Percentiles rank a stretch among this genome's conserved stretches.
Evolutionary conservation across 2,113 vertebrate species (phyloP).

Genomic region (Elgaria multicarinata): DNA sequence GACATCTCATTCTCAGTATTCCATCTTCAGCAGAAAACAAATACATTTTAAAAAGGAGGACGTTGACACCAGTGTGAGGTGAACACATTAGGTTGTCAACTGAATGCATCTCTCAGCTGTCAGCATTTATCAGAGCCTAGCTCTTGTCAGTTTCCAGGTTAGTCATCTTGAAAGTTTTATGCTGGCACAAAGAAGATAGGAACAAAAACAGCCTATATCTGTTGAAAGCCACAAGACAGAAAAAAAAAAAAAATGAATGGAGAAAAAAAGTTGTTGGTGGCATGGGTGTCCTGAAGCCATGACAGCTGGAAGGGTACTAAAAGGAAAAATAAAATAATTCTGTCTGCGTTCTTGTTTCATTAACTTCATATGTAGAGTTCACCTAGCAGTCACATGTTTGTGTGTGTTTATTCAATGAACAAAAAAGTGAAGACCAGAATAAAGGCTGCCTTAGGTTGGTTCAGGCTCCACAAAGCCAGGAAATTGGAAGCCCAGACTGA

Average conservation of each 20-base stretch:
- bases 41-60: conserved; percentile 1
- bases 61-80: fast-evolving
- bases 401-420: neutral
- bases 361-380: conserved; percentile 7
- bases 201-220: neutral
- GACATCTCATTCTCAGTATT: neutral
- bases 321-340: conserved; percentile 48
- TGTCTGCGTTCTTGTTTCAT: conserved; percentile 24
- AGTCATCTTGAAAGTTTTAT: conserved; percentile 41
- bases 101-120: neutral
- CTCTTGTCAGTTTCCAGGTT: conserved; percentile 23
- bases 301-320: conserved; percentile 50
- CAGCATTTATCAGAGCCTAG: neutral
- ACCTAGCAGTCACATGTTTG: neutral
- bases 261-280: conserved; percentile 42
- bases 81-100: conserved; percentile 28
- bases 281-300: conserved; percentile 46
- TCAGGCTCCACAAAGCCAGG: too few species aligned
- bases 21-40: conserved; percentile 27
- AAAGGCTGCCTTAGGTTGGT: too few species aligned
- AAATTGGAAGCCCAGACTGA: too few species aligned
- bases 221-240: conserved; percentile 36
- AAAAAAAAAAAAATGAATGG: conserved; percentile 18
- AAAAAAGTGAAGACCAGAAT: too few species aligned
- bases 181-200: conserved; percentile 27